A percentile compares a stretch with the other conserved stretches of the same genome.
phyloP scores from a whole-genome alignment of 2,113 vertebrate genomes.

The Nibea coibor region DNA sequence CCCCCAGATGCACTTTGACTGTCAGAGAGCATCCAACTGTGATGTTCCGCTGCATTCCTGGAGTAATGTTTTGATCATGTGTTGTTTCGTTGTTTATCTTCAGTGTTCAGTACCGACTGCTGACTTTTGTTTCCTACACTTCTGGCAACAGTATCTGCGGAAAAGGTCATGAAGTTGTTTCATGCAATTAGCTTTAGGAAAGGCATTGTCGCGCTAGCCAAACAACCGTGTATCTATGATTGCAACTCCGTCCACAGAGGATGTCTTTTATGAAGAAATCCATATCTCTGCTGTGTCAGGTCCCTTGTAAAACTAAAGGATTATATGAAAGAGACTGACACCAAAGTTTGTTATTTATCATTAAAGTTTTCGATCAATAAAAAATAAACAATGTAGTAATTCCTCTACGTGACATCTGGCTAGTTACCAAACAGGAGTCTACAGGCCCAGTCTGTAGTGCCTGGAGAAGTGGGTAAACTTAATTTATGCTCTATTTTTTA shows the following conservation, averaged over 20 bases:
- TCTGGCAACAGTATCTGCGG: not conserved
- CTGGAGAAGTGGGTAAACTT: no score
- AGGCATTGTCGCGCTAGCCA: not conserved
- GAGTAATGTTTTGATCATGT: slow-evolving; percentile 17
- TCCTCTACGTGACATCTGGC: not conserved
- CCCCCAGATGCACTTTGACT: slow-evolving; percentile 20
- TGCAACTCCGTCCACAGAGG: not conserved
- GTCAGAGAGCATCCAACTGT: not conserved
- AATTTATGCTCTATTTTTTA: no score
- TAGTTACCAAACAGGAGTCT: not conserved
- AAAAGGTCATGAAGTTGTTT: slow-evolving; percentile 17
- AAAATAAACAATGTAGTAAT: not conserved
- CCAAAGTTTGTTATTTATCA: not conserved
- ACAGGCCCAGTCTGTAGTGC: no score
- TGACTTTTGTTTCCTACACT: not conserved
- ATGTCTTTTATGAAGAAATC: slow-evolving; percentile 3
- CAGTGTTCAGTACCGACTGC: not conserved
- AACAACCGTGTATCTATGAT: not conserved
- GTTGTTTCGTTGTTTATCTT: slow-evolving; percentile 1
- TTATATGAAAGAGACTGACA: not conserved
- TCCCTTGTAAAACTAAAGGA: not conserved
- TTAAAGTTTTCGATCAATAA: not conserved
- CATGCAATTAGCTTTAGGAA: slow-evolving; percentile 18
- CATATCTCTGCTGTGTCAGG: not conserved
- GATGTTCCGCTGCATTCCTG: not conserved